Conservation (phyloP, 2,888 invertebrate species). For the Heliconius ethilla region DNA sequence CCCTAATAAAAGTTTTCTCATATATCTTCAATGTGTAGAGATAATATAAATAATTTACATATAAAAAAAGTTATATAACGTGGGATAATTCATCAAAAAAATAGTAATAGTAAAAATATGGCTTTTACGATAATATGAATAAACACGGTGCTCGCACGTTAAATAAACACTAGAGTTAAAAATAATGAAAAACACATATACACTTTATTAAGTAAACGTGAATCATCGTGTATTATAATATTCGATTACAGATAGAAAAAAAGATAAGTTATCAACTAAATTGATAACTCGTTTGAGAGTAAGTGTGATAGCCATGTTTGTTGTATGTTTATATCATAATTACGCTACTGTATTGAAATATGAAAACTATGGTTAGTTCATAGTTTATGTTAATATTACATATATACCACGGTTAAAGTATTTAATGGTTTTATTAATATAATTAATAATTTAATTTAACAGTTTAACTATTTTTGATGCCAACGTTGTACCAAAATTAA, state of each 20-base stretch:
- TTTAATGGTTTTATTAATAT: too few species aligned
- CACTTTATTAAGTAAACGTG: slow-evolving; percentile 9
- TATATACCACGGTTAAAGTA: too few species aligned
- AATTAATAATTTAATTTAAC: too few species aligned
- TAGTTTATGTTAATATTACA: too few species aligned
- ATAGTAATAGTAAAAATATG: neutral
- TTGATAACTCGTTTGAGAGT: slow-evolving; percentile 12
- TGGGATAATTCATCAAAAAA: too few species aligned
- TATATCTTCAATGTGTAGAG: too few species aligned
- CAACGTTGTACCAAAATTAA: too few species aligned
- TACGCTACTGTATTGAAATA: neutral
- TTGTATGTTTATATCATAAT: neutral
- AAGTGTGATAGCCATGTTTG: neutral
- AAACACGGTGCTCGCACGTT: neutral
- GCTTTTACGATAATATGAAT: neutral
- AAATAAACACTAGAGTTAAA: slow-evolving; percentile 1
- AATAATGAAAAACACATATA: neutral
- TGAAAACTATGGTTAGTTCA: neutral
- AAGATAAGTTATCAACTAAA: slow-evolving; percentile 13
- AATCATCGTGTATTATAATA: slow-evolving; percentile 1
- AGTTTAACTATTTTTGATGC: too few species aligned
- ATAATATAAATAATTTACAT: too few species aligned
- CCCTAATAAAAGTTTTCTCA: too few species aligned
- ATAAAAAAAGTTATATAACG: too few species aligned
- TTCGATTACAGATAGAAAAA: slow-evolving; percentile 12